Evolutionary conservation across 2,113 vertebrate species (phyloP).

Genomic region (Columba janthina): DNA sequence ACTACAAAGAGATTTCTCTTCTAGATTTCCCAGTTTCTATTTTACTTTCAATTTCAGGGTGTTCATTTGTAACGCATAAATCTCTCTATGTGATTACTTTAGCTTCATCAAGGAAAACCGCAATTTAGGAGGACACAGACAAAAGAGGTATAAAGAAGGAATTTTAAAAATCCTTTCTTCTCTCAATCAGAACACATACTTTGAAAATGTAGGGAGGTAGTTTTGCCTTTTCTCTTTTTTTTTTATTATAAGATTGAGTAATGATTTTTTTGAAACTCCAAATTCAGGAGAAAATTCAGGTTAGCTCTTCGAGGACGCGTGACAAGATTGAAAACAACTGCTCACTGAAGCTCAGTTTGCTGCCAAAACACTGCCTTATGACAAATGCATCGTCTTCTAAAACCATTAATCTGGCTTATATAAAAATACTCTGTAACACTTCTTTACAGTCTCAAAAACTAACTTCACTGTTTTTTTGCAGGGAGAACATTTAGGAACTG

Average conservation of each 20-base stretch:
- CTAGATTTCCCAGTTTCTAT: not conserved
- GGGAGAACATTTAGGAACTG: slow-evolving; percentile 20
- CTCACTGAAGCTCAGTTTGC: slow-evolving; percentile 36
- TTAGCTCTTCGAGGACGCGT: not conserved
- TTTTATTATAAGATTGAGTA: not conserved
- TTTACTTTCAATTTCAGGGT: not conserved
- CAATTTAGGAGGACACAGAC: not conserved
- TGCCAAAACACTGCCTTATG: slow-evolving; percentile 58
- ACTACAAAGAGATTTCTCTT: not conserved
- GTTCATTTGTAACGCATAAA: not conserved
- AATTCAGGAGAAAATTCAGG: slow-evolving; percentile 44
- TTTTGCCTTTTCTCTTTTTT: not conserved
- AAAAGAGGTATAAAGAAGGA: not conserved
- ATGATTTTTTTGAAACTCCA: slow-evolving; percentile 36
- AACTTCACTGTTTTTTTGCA: not conserved
- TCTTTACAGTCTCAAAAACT: slow-evolving; percentile 15
- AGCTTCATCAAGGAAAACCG: not conserved
- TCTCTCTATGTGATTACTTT: not conserved
- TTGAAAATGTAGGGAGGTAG: not conserved
- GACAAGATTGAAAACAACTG: slow-evolving; percentile 63
- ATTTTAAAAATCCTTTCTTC: not conserved
- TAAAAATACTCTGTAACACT: slow-evolving; percentile 42
- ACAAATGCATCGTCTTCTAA: slow-evolving; percentile 51
- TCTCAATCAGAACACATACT: not conserved
- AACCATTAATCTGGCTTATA: slow-evolving; percentile 50